These are phyloP conservation scores for Morelia viridis DNA, from an alignment of 2,797 vertebrate genomes.

Conservation along the genomic window DNA sequence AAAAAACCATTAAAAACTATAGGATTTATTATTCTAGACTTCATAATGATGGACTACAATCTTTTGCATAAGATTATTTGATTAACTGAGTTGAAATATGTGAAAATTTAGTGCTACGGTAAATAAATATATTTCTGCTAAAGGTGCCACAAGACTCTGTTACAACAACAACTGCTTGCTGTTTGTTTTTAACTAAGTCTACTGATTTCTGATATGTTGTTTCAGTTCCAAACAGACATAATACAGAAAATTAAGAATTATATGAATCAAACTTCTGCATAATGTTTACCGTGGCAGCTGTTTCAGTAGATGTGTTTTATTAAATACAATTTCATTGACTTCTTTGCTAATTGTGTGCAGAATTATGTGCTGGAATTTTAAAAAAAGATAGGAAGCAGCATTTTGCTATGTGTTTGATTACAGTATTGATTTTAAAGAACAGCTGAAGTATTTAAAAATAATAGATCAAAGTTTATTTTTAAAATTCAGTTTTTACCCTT, in stretches of 20 bases:
- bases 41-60: neutral
- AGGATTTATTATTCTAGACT: neutral
- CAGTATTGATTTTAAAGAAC: neutral
- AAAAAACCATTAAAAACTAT: neutral
- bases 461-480: slow-evolving; percentile 3
- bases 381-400: neutral
- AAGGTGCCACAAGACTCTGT: neutral
- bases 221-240: neutral
- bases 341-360: neutral
- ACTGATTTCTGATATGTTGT: neutral
- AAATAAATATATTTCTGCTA: neutral
- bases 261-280: neutral
- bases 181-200: neutral
- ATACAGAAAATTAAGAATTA: neutral
- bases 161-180: neutral
- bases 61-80: neutral
- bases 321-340: neutral
- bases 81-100: neutral
- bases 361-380: neutral
- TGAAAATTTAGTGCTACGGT: neutral
- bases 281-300: neutral
- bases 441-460: neutral
- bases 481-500: slow-evolving; percentile 40
- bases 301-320: neutral
- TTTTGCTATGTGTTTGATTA: neutral